phyloP scores from a whole-genome alignment of 64 coral and sea anemone genomes.

The Actinia tenebrosa region DNA sequence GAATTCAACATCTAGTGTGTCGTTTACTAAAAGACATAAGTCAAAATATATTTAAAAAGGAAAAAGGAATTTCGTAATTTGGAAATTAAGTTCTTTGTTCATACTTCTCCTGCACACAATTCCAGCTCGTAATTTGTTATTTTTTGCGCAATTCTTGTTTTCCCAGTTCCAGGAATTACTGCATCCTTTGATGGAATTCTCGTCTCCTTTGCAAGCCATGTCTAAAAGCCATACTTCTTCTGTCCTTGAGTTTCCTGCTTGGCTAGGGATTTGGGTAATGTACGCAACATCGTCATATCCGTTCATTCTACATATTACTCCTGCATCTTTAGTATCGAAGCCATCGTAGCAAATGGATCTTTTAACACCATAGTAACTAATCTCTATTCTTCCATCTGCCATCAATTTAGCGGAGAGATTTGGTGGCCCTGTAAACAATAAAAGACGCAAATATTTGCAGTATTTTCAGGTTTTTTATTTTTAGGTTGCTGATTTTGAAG shows the following conservation, averaged over 20 bases:
- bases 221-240: neutral
- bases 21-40: neutral
- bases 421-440: neutral
- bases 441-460: neutral
- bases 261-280: neutral
- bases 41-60: neutral
- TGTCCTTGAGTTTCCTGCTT: neutral
- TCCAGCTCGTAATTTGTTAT: neutral
- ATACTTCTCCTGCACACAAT: neutral
- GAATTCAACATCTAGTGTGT: neutral
- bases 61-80: neutral
- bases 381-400: neutral
- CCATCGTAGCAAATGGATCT: neutral
- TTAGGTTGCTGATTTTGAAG: neutral
- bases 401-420: neutral
- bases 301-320: constrained; percentile 7
- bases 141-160: neutral
- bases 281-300: neutral
- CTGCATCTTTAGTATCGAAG: neutral
- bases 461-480: neutral
- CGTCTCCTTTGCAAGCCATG: neutral
- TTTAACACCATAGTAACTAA: neutral
- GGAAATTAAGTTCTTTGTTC: neutral
- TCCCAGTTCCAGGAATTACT: neutral
- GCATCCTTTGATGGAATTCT: neutral